Evolutionary conservation across 2,113 vertebrate genomes (phyloP), one percentile per base, ranked within the genome.

Genomic region (Xenopus laevis): DNA sequence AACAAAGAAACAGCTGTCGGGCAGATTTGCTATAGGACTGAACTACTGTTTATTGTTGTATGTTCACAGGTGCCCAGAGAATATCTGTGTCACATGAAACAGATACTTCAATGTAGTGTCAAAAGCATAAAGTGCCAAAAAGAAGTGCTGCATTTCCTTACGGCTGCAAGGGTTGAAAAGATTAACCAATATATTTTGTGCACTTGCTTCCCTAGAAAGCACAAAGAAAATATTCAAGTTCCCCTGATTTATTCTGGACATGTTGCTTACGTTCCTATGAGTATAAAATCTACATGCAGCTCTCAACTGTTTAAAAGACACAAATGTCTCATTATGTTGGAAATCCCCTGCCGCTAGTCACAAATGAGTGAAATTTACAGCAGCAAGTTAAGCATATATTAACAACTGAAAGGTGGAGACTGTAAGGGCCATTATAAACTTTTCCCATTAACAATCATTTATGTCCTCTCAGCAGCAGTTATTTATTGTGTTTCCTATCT

Each of bases 191-290:
- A 50, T 63, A 30, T 60, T 23, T 61, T 71, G 21, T 70, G 20
- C 30, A 10, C 7, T 23, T 55, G 10, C 60, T 52, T 53, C 59
- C 50, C 50, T 18, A 27, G n/a, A n/a, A 33, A 40, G 23, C 44
- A 59, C 46, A 76, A 40, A 57, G 58, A 69, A 40, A 64, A 52
- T 62, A 44, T 50, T 69, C 60, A 40, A 10, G 69, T 70, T 77
- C 18, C 33, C 64, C 52, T 77, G 50, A 69, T 69, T 68, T 76
- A 76, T 68, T 63, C 66, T 57, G 53, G 50, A 47, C 68, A 77
- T 70, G 68, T 77, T 77, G 53, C 66, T 57, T 77, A 50, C 64
- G 74, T 70, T 70, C 74, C 74, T 70, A 66, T 40, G 74, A 77
- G 74, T 70, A 70, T 77, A 77, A 27, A 69, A 77, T 70, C 74